A percentile compares a stretch with the other conserved stretches of the same genome.
phyloP scores from a whole-genome alignment of 2,113 vertebrate species.

The Lepus europaeus region DNA sequence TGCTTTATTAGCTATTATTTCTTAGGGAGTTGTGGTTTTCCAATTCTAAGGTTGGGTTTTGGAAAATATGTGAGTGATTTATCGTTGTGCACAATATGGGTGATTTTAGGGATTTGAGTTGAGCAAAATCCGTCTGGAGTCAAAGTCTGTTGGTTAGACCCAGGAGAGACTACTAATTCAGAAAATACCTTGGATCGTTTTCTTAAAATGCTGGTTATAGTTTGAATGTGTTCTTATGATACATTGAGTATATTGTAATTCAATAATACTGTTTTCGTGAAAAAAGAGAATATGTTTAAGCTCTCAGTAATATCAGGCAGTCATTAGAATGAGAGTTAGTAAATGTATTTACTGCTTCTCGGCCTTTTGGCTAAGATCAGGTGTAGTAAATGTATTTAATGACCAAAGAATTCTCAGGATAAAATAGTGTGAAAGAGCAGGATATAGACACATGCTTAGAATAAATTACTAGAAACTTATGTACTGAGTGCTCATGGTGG shows the following conservation, averaged over 20 bases:
- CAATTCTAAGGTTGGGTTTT: neutral
- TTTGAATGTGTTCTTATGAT: slow-evolving; percentile 61
- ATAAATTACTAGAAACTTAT: slow-evolving; percentile 56
- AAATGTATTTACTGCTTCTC: slow-evolving; percentile 4
- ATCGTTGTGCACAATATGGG: neutral
- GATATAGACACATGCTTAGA: neutral
- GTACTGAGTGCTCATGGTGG: neutral
- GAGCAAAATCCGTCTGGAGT: slow-evolving; percentile 49
- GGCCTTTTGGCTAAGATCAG: too few species aligned
- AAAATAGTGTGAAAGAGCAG: slow-evolving; percentile 49
- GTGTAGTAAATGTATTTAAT: slow-evolving; percentile 37
- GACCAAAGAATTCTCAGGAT: slow-evolving; percentile 60
- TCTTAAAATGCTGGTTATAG: slow-evolving; percentile 35
- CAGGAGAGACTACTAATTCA: slow-evolving; percentile 45
- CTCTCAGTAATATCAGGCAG: slow-evolving; percentile 28
- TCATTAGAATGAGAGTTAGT: slow-evolving; percentile 38
- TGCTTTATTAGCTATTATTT: neutral
- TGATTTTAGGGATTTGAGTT: slow-evolving; percentile 33
- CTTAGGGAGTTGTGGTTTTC: slow-evolving; percentile 9
- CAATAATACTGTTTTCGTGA: slow-evolving; percentile 36
- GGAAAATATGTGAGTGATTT: slow-evolving; percentile 40
- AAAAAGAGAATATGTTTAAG: slow-evolving; percentile 21
- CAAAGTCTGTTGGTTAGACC: slow-evolving; percentile 44
- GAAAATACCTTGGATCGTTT: slow-evolving; percentile 38
- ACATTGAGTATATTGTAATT: slow-evolving; percentile 25